These are phyloP conservation scores for Cosmopolites sordidus DNA, from an alignment of 2,888 invertebrate species.

Conservation along the genomic window DNA sequence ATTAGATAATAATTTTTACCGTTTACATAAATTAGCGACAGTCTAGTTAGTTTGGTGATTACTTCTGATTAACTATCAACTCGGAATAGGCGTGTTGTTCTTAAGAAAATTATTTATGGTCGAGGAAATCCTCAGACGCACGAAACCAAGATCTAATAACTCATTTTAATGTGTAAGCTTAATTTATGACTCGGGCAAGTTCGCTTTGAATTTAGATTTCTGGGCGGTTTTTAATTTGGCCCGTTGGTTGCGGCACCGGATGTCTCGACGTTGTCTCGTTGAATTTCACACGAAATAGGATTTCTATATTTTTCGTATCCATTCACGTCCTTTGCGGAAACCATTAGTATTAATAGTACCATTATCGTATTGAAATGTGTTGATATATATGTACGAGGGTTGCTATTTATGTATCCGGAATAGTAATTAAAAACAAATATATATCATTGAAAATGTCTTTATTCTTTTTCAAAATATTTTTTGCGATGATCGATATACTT, in stretches of 20 bases:
- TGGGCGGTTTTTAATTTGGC: conserved; percentile 23
- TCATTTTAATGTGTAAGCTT: conserved; percentile 22
- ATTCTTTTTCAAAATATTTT: too few relatives aligned
- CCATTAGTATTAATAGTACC: too few relatives aligned
- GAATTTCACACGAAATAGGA: not conserved
- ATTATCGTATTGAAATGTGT: too few relatives aligned
- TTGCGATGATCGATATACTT: too few relatives aligned
- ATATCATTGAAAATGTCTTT: too few relatives aligned
- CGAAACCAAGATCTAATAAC: conserved; percentile 25
- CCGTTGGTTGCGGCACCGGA: conserved; percentile 15
- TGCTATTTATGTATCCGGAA: too few relatives aligned
- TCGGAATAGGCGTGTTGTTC: conserved; percentile 23
- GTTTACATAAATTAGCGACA: too few relatives aligned
- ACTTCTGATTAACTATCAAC: conserved; percentile 11
- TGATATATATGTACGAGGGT: too few relatives aligned
- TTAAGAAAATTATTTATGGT: conserved; percentile 23
- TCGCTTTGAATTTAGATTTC: conserved; percentile 24
- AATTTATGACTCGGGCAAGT: conserved; percentile 19
- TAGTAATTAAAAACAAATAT: too few relatives aligned
- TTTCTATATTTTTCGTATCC: not conserved
- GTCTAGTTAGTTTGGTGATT: too few relatives aligned
- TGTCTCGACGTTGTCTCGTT: conserved; percentile 4
- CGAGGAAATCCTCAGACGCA: conserved; percentile 23
- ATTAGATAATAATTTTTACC: too few relatives aligned
- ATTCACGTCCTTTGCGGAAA: too few relatives aligned